phyloP scores from a whole-genome alignment of 2,113 vertebrate species.

The Atractosteus spatula region DNA sequence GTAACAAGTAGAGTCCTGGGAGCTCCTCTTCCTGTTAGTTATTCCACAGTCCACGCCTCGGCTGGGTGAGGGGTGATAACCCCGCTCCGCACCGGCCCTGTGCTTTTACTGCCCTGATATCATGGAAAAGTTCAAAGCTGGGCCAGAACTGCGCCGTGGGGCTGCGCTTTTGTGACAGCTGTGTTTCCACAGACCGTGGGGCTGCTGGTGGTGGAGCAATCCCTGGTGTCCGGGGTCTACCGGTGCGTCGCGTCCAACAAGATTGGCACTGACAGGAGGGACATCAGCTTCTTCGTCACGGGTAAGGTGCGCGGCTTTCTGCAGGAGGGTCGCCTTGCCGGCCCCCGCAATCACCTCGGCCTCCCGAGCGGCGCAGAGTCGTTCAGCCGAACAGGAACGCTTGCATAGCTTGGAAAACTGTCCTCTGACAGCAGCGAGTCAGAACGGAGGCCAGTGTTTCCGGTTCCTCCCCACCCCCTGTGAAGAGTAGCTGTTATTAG shows the following conservation, averaged over 20 bases:
- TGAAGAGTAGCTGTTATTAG: too few species aligned
- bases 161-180: slow-evolving; percentile 29
- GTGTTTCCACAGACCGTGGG: slow-evolving; percentile 77
- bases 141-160: too few species aligned
- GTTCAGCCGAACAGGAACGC: too few species aligned
- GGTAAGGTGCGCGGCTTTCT: slow-evolving; percentile 63
- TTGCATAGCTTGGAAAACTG: too few species aligned
- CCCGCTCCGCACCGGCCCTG: slow-evolving; percentile 20
- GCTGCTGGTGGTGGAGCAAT: slow-evolving; percentile 78
- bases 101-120: slow-evolving; percentile 5
- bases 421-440: too few species aligned
- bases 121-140: slow-evolving; percentile 8
- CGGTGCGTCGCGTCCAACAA: slow-evolving; percentile 84
- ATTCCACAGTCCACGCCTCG: slow-evolving; percentile 38
- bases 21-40: slow-evolving; percentile 57
- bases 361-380: not conserved
- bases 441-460: too few species aligned
- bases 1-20: slow-evolving; percentile 28
- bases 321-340: too few species aligned
- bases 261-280: slow-evolving; percentile 75
- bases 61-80: not conserved
- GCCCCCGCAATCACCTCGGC: not conserved
- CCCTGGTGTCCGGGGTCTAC: slow-evolving; percentile 83
- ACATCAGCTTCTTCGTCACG: slow-evolving; percentile 84
- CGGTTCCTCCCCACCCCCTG: too few species aligned